Evolutionary conservation across 2,797 vertebrate species (phyloP).

Genomic region (Ctenosaura bakeri): DNA sequence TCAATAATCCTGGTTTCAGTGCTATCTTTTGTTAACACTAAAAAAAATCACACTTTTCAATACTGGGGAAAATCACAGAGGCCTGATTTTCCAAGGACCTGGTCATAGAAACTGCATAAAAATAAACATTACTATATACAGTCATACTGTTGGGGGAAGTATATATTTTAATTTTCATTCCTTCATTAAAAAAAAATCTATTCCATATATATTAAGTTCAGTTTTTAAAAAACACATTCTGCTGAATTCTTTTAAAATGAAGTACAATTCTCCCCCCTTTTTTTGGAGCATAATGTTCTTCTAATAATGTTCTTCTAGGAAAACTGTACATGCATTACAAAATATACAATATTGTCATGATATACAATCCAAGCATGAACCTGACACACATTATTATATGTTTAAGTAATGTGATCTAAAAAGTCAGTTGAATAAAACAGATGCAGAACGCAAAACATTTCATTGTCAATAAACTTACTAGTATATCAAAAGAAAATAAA

Average conservation of each 20-base stretch:
- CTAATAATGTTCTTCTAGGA: neutral
- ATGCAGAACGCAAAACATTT: conserved; percentile 32
- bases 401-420: conserved; percentile 25
- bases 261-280: neutral
- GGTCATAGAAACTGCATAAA: neutral
- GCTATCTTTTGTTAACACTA: neutral
- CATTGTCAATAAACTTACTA: conserved; percentile 41
- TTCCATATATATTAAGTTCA: neutral
- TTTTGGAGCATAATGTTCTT: neutral
- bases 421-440: conserved; percentile 17
- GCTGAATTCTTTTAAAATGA: conserved; percentile 11
- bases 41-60: neutral
- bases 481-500: conserved; percentile 24
- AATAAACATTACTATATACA: conserved; percentile 3
- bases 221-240: conserved; percentile 3
- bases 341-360: neutral
- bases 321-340: neutral
- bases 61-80: neutral
- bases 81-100: neutral
- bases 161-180: neutral
- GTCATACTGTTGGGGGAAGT: neutral
- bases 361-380: neutral
- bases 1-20: too few species aligned
- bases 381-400: conserved; percentile 9
- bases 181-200: neutral